Base-by-base conservation (phyloP, 2,797 vertebrate species). In the Vultur gryphus region DNA sequence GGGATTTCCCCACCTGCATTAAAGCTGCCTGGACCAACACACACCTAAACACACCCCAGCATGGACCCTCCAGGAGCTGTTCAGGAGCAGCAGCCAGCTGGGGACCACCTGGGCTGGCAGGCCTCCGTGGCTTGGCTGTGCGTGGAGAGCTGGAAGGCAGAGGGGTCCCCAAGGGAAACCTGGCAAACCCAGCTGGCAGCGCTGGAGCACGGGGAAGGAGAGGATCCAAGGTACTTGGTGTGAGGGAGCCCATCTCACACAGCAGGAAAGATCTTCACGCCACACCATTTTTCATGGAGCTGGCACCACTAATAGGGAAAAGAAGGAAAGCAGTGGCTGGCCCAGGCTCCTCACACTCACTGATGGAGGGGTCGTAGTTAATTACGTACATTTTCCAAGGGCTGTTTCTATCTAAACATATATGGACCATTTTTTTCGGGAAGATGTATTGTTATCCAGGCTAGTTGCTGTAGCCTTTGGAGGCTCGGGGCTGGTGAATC, bases 351-450 rank as follows among this genome's bases (percentile, higher is more conserved):
- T 89, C 29, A 69, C 10, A 18, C 26, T 76, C 49, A 20, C 21
- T 82, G 11, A 15, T 59, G 28, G 35, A 64, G 52, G 9, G 16
- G 15, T 9, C 80, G 11, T 57, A 37, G 79, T 76, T 75, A 67
- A 79, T 79, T 33, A 35, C 3, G 5, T 59, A 13, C 2, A 14
- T 75, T 79, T 86, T 41, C 43, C 39, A 80, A 54, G 31, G 89
- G 17, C 26, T 82, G 18, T 69, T 79, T 67, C 6, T 64, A 49
- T 69, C 35, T 93, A 75, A 87, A 85, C 3, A 14, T 10, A 52
- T n/a, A 29, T 0, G 0, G 54, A 26, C 4, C 2, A 5, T 49
- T 87, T 64, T 41, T 2, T 0, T 0, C 1, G 3, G 18, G 46
- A 43, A 58, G 35, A 46, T 21, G 3, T 17, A 19, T 31, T 44